Evolutionary conservation across 2,797 vertebrate species (phyloP), one percentile per base, ranked within the genome.

Genomic region (Poeciliopsis turneri): DNA sequence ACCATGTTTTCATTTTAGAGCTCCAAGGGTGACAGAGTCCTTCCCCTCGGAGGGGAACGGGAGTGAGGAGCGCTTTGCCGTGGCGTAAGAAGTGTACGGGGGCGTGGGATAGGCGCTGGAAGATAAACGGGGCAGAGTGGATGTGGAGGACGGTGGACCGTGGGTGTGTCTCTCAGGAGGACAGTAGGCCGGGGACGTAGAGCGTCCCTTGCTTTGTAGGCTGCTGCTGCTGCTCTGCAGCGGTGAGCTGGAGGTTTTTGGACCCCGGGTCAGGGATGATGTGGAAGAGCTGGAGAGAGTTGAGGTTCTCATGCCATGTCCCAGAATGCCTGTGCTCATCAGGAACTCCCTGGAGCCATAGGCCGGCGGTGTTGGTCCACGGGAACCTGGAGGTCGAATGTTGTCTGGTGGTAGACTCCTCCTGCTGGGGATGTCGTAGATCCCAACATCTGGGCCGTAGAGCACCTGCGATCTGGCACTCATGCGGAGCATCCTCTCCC

Each of bases 311-410:
- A 95, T 88, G 51, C 96, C 96, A 3, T 97, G 97, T n/a, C 96
- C 97, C 0, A 96, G 94, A 12, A 96, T 86, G 0, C 95, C 94
- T 0, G 95, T 97, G 36, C 96, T 94, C 95, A 97, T 95, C 46
- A 99, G 95, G 90, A 98, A 98, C 85, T 99, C 98, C 84, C 97
- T 95, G 79, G 98, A 99, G 84, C 98, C 96, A 0, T 97, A 98
- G 47, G 95, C 96, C 1, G 97, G 94, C 5, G 94, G 94, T 4
- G 96, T 94, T 39, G 96, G 93, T 0, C 95, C 95, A 0, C 94
- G 93, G 20, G 92, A 91, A 25, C 92, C 89, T 0, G 92, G 86
- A 10, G 89, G 82, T 23, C 91, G 85, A 66, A 66, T 92, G 92
- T 83, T 96, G 89, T 97, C 96, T 39, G 96, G 97, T 57, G 97